Conservation (phyloP, 2,888 invertebrate genomes). For the Apodemia mormo region DNA sequence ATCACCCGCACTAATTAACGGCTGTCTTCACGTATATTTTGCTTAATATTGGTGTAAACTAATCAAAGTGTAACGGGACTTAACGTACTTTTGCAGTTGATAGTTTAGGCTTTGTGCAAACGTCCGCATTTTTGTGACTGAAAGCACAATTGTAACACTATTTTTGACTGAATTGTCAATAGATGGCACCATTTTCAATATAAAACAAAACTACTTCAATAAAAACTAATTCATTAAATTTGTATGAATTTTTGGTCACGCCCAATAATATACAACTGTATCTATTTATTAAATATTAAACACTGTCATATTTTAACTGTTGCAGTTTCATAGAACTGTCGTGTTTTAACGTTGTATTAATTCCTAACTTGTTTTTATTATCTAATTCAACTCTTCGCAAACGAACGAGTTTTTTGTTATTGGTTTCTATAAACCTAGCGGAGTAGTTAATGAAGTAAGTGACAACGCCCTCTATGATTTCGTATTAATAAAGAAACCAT, state of each 20-base stretch:
- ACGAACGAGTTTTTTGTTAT: not conserved
- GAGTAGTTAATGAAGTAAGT: not conserved
- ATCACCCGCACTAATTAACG: too few species aligned
- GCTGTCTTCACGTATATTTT: too few species aligned
- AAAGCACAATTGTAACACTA: not conserved
- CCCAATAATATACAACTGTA: not conserved
- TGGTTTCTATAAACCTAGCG: not conserved
- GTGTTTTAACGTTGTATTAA: not conserved
- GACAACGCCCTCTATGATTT: not conserved
- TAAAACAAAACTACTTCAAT: not conserved
- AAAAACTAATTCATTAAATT: not conserved
- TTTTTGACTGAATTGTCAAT: not conserved
- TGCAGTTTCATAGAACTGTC: not conserved
- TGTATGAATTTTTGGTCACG: not conserved
- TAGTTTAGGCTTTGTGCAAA: constrained; percentile 11
- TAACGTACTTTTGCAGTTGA: constrained; percentile 7
- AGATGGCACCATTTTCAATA: constrained; percentile 18
- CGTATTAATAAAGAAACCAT: not conserved
- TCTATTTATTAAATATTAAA: too few species aligned
- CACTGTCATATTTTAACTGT: not conserved
- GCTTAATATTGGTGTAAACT: too few species aligned
- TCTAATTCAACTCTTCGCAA: not conserved
- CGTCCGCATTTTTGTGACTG: constrained; percentile 19
- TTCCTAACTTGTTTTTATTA: not conserved
- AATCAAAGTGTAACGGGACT: too few species aligned